Evolutionary conservation across 2,888 invertebrate genomes (phyloP), one percentile per base, ranked within the genome.

Genomic region (Trachelus iudaicus): DNA sequence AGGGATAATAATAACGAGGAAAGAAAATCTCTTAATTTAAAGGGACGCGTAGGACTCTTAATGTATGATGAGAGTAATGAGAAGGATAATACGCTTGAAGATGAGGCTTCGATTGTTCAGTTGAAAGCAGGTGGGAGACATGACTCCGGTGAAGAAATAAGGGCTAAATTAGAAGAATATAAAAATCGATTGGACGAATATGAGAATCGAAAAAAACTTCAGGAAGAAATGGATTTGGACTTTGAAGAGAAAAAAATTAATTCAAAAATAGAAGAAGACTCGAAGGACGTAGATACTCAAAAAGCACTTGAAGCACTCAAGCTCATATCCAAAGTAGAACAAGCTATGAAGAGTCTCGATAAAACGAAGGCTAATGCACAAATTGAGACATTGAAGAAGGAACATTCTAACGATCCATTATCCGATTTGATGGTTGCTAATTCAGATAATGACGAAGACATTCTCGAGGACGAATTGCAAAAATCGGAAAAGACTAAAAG

Each of bases 151-250:
- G 85, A 84, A 34, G 83, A 85, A 69, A 83, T 87, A 23, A 81
- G 83, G 12, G 80, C 83, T 0, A 87, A 85, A 77, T 79, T 88
- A 23, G 81, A 83, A 56, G 83, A 83, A 69, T 89, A 89, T 78
- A 87, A 85, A 75, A 85, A 81, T 75, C 86, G 82, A 1, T 78
- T 87, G 75, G 77, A 74, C 15, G 82, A 86, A 69, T 85, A 83
- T 74, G 82, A 81, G 76, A 80, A 75, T 31, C 73, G 77, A 56
- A 85, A 82, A 35, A 83, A 77, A 12, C 15, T 71, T 11, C 71
- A 71, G 71, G 71, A 71, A 0, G 71, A 71, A 15, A 71, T 34
- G 71, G 71, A 71, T 31, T 34, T 33, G 9, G 34, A 71, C 34
- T 9, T 77, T 13, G 31, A 71, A 31, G 13, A 30, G 31, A 71